Evolutionary conservation across 2,888 invertebrate species (phyloP).

Genomic region (Cenopis cana): DNA sequence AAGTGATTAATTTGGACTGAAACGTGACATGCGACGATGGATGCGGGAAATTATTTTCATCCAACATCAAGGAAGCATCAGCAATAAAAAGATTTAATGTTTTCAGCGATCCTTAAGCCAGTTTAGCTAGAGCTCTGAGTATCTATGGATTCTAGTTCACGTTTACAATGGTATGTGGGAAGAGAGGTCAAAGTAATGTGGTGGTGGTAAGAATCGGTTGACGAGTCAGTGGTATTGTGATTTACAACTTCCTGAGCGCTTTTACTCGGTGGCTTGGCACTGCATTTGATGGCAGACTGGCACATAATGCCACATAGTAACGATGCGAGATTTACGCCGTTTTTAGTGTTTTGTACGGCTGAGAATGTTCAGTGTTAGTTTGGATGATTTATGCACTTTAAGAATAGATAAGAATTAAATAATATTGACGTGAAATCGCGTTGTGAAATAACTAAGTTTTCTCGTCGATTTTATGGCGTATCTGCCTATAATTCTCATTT

Average conservation of each 20-base stretch:
- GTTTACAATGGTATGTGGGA: slow-evolving; percentile 43
- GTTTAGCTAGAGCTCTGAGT: slow-evolving; percentile 52
- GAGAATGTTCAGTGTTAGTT: slow-evolving; percentile 17
- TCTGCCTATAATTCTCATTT: neutral
- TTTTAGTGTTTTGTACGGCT: slow-evolving; percentile 38
- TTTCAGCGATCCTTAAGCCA: slow-evolving; percentile 69
- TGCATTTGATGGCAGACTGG: slow-evolving; percentile 61
- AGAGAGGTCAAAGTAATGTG: slow-evolving; percentile 56
- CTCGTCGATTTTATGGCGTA: neutral
- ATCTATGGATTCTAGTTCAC: slow-evolving; percentile 34
- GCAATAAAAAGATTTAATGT: slow-evolving; percentile 74
- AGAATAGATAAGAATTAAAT: slow-evolving; percentile 33
- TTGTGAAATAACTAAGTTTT: neutral
- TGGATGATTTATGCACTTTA: slow-evolving; percentile 28
- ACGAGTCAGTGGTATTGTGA: slow-evolving; percentile 67
- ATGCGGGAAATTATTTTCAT: slow-evolving; percentile 45
- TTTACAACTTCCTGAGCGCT: slow-evolving; percentile 78
- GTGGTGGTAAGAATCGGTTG: slow-evolving; percentile 63
- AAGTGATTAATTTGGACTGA: slow-evolving; percentile 47
- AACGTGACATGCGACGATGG: slow-evolving; percentile 45
- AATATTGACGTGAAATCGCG: neutral
- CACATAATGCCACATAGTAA: slow-evolving; percentile 40
- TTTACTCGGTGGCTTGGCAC: slow-evolving; percentile 60
- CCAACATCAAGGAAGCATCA: slow-evolving; percentile 66
- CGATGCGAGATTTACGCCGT: slow-evolving; percentile 38